Conservation (phyloP, 2,888 invertebrate species). For the Clostera curtula region DNA sequence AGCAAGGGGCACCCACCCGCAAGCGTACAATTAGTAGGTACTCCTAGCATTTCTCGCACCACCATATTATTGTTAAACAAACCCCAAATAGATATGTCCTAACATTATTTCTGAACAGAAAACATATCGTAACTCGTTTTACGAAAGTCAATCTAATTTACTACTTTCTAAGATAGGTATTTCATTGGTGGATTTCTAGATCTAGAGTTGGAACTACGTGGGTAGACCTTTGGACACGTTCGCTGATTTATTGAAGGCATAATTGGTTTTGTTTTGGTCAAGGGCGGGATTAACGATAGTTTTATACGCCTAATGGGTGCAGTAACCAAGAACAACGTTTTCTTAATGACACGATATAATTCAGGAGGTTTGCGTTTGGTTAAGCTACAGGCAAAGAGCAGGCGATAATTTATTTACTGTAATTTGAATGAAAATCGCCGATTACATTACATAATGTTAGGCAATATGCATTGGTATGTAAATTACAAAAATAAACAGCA, state of each 20-base stretch:
- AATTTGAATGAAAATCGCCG: too few species aligned
- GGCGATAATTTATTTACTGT: too few species aligned
- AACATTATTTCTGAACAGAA: conserved; percentile 25
- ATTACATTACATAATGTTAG: too few species aligned
- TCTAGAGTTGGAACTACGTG: conserved; percentile 25
- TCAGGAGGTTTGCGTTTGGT: conserved; percentile 7
- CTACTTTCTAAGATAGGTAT: conserved; percentile 13
- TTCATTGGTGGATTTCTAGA: conserved; percentile 5
- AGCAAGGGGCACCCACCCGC: too few species aligned
- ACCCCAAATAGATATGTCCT: too few species aligned
- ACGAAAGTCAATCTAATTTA: conserved; percentile 12
- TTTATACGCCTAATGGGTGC: conserved; percentile 52
- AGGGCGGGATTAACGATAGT: conserved; percentile 53
- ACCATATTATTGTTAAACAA: too few species aligned
- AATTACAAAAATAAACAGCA: too few species aligned
- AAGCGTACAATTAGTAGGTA: too few species aligned
- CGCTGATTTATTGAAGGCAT: conserved; percentile 56
- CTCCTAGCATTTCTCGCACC: too few species aligned
- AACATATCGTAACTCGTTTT: too few species aligned
- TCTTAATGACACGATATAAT: conserved; percentile 37
- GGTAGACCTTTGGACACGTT: conserved; percentile 34
- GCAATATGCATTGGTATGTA: too few species aligned
- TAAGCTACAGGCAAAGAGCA: too few species aligned
- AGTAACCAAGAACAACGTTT: conserved; percentile 37
- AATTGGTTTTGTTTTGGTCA: conserved; percentile 62